Evolutionary conservation across 2,797 vertebrate genomes (phyloP).

Genomic region (Onychomys leucogaster): DNA sequence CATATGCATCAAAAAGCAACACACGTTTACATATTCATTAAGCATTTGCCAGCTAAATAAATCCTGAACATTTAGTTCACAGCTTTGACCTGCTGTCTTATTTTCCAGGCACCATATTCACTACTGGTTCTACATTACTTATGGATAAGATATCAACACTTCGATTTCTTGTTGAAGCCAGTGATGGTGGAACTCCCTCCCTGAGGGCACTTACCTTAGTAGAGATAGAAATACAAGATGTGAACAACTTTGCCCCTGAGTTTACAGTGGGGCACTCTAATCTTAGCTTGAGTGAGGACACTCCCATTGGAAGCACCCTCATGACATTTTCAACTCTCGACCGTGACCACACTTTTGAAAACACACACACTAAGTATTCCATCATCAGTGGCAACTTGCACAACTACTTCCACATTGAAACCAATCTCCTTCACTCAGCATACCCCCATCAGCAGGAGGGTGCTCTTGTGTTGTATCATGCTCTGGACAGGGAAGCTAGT

Average conservation of each 20-base stretch:
- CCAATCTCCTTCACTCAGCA: conserved; percentile 84
- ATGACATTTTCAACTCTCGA: conserved; percentile 91
- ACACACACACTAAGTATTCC: conserved; percentile 90
- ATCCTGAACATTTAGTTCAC: conserved; percentile 34
- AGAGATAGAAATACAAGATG: conserved; percentile 89
- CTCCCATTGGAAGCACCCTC: conserved; percentile 88
- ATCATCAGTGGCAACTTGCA: conserved; percentile 91
- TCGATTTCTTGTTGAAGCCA: conserved; percentile 92
- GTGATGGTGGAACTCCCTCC: conserved; percentile 90
- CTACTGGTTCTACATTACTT: conserved; percentile 86
- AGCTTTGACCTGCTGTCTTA: background rate
- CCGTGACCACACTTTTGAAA: conserved; percentile 90
- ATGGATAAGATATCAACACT: conserved; percentile 86
- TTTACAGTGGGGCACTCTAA: conserved; percentile 90
- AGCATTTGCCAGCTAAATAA: background rate
- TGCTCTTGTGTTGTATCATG: conserved; percentile 90
- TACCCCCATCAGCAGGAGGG: conserved; percentile 86
- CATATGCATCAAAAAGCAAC: background rate
- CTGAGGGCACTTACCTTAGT: conserved; percentile 89
- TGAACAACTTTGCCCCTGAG: conserved; percentile 91
- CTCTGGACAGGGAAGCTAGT: conserved; percentile 91
- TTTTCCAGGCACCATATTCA: conserved; percentile 93
- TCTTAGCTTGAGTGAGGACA: conserved; percentile 91
- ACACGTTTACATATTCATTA: background rate
- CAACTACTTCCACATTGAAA: conserved; percentile 91